Conservation (phyloP, 2,888 invertebrate genomes). For the Andrena camellia region DNA sequence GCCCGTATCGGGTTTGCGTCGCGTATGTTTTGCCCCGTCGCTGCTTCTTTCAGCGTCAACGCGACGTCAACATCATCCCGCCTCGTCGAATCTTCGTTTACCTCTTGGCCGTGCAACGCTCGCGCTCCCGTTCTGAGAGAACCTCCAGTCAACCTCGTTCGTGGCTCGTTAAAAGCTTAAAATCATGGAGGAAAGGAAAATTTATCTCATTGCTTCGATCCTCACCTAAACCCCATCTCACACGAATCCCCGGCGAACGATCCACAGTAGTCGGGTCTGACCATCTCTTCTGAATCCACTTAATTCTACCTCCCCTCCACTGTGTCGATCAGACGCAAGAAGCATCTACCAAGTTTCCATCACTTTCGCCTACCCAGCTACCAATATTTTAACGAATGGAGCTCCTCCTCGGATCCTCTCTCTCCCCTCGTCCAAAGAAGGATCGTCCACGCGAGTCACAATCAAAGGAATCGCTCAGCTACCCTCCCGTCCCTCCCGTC, state of each 20-base stretch:
- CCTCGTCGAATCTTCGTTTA: conserved; percentile 47
- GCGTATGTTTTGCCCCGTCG: conserved; percentile 75
- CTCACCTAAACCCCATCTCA: too few relatives aligned
- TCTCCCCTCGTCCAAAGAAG: neutral
- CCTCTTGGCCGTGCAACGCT: neutral
- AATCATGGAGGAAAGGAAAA: too few relatives aligned
- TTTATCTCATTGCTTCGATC: too few relatives aligned
- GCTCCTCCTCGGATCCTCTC: too few relatives aligned
- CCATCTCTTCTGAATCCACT: too few relatives aligned
- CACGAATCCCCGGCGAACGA: too few relatives aligned
- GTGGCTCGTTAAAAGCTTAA: neutral
- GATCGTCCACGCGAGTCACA: conserved; percentile 5
- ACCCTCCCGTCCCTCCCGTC: neutral
- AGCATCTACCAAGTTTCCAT: too few relatives aligned
- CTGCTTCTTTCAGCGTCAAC: conserved; percentile 52
- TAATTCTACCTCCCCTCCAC: too few relatives aligned
- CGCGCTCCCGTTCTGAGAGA: neutral
- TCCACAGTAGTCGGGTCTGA: too few relatives aligned
- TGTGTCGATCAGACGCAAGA: too few relatives aligned
- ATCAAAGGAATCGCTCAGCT: conserved; percentile 5
- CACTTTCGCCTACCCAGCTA: too few relatives aligned
- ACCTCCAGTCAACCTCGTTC: neutral
- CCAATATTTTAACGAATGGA: too few relatives aligned
- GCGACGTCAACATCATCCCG: conserved; percentile 29
- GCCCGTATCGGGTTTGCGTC: conserved; percentile 78